Evolutionary conservation across 2,888 invertebrate genomes (phyloP), one percentile per base, ranked within the genome.

Genomic region (Drosophila formosana): DNA sequence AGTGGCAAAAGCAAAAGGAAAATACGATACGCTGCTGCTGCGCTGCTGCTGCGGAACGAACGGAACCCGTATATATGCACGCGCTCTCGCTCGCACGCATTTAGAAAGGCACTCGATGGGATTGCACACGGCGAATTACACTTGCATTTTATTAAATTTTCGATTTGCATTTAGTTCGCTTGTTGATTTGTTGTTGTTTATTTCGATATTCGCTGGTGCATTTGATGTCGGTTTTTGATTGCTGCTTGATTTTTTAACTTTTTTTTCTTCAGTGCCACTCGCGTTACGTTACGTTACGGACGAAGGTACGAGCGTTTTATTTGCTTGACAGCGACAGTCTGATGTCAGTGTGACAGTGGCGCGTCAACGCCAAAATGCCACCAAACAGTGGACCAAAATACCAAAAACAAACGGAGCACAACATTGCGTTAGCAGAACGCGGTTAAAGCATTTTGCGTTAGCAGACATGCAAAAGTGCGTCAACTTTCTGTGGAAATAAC

Each of bases 51-150:
- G 65, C 75, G 76, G 72, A 82, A 86, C 80, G 75, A 82, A 82
- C 84, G 83, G 83, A 83, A 83, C 83, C 83, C 83, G 88, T 83
- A 83, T 88, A 83, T 88, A 83, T 83, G 88, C 82, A 83, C 88
- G 82, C 82, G 84, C 76, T 87, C 72, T 68, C 76, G 70, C 75
- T 65, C 82, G 82, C 76, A 84, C 72, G 71, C 76, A 70, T 78
- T 65, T 74, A 66, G 80, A 78, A 78, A 79, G 78, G 78, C 78
- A 78, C 75, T 78, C 43, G 60, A 66, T 74, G 69, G 64, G n/a
- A 37, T 37, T 37, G 11, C 37, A 37, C 80, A 72, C 72, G 57
- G 37, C 64, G 47, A 60, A 47, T 66, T 61, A 60, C 57, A 63
- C 53, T 75, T 75, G 63, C 66, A 60, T 71, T 8, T 41, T 61